Percentiles rank a stretch among this genome's conserved stretches.
Conservation (phyloP, 2,797 vertebrate genomes). For the Odontamblyopus rebecca region DNA sequence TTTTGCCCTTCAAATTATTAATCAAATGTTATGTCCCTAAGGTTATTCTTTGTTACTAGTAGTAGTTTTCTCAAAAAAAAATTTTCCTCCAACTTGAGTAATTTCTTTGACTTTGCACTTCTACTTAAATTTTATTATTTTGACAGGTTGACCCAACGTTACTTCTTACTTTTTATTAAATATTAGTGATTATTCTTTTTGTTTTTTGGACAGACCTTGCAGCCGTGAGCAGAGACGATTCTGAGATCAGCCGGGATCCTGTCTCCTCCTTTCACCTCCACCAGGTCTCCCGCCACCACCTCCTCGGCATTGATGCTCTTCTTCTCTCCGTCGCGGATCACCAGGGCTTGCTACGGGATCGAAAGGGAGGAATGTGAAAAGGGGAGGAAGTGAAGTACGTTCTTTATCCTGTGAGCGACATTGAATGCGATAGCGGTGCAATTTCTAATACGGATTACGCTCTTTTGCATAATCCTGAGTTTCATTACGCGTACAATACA, state of each 20-base stretch:
- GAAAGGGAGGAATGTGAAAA: not conserved
- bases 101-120: too few relatives aligned
- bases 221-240: constrained; percentile 88
- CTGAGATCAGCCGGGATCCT: constrained; percentile 93
- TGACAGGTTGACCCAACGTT: too few relatives aligned
- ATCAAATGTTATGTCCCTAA: too few relatives aligned
- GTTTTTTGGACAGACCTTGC: constrained; percentile 80
- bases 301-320: constrained; percentile 90
- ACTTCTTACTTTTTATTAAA: too few relatives aligned
- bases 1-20: too few relatives aligned
- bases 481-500: too few relatives aligned
- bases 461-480: not conserved
- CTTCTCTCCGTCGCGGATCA: constrained; percentile 92
- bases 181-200: too few relatives aligned
- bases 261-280: constrained; percentile 96
- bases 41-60: too few relatives aligned
- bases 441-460: not conserved
- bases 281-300: constrained; percentile 89
- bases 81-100: too few relatives aligned
- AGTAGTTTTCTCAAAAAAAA: too few relatives aligned
- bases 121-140: too few relatives aligned
- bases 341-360: constrained; percentile 88
- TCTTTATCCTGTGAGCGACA: not conserved
- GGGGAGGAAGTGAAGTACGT: not conserved
- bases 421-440: not conserved